phyloP scores from a whole-genome alignment of 2,888 invertebrate genomes.

The Lampropteryx suffumata region DNA sequence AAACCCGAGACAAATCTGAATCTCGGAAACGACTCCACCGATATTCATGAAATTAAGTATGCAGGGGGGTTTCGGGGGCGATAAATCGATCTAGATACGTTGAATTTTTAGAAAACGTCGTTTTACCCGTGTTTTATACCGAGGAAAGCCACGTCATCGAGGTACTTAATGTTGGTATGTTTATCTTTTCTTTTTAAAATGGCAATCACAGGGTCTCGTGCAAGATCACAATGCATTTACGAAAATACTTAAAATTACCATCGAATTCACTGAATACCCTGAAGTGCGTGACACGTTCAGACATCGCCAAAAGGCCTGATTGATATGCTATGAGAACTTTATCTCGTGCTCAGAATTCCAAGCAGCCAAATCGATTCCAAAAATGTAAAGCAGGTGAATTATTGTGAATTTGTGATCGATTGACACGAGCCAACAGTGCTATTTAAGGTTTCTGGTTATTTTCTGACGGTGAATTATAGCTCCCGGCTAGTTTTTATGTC shows the following conservation, averaged over 20 bases:
- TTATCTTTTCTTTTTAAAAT: too few relatives aligned
- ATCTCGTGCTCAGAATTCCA: constrained; percentile 26
- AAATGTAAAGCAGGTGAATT: constrained; percentile 18
- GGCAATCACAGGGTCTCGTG: too few relatives aligned
- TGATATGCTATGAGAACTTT: constrained; percentile 29
- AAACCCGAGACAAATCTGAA: too few relatives aligned
- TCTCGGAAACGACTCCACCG: too few relatives aligned
- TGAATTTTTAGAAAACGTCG: too few relatives aligned
- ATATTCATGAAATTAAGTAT: too few relatives aligned
- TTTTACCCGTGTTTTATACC: too few relatives aligned
- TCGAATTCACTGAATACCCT: constrained; percentile 14
- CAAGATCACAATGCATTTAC: background rate
- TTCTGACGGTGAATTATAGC: constrained; percentile 12
- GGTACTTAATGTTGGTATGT: too few relatives aligned
- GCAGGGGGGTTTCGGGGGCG: too few relatives aligned
- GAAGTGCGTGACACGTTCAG: constrained; percentile 11
- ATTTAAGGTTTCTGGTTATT: constrained; percentile 3
- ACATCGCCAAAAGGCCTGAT: constrained; percentile 22
- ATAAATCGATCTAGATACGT: too few relatives aligned
- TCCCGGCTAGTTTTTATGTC: constrained; percentile 7
- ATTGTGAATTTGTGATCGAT: constrained; percentile 20
- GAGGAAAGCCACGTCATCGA: too few relatives aligned
- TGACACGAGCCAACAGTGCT: constrained; percentile 20
- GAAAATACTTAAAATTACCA: constrained; percentile 8
- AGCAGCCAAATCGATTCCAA: constrained; percentile 16